These are phyloP conservation scores for Hemiscyllium ocellatum DNA, from an alignment of 2,113 vertebrate species.

Conservation along the genomic window DNA sequence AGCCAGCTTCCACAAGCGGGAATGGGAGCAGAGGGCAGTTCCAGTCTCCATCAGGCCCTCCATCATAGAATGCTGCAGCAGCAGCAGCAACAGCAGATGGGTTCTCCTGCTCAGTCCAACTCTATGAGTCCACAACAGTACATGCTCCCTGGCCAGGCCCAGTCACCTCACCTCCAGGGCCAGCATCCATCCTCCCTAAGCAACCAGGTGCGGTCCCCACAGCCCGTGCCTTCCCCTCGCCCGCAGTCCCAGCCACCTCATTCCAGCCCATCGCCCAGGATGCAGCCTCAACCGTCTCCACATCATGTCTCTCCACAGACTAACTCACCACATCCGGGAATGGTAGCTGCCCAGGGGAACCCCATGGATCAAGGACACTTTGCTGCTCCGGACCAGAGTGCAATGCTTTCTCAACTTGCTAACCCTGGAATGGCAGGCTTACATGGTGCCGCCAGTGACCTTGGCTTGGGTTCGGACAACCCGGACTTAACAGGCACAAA, in stretches of 20 bases:
- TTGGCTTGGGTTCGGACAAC: conserved; percentile 72
- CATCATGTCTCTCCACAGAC: conserved; percentile 90
- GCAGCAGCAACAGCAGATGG: conserved; percentile 74
- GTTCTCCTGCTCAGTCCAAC: conserved; percentile 69
- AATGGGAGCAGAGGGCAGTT: conserved; percentile 55
- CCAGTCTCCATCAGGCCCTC: conserved; percentile 62
- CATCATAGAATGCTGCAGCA: conserved; percentile 75
- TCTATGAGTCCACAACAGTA: conserved; percentile 74
- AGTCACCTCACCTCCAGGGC: conserved; percentile 81
- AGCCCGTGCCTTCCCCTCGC: conserved; percentile 75
- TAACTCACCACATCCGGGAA: conserved; percentile 83
- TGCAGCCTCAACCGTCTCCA: conserved; percentile 74
- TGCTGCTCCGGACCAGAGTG: conserved; percentile 79
- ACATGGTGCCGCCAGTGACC: conserved; percentile 74
- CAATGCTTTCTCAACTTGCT: conserved; percentile 60
- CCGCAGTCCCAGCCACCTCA: conserved; percentile 80
- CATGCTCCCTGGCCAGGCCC: conserved; percentile 64
- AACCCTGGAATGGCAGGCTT: conserved; percentile 68
- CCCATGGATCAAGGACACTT: conserved; percentile 79
- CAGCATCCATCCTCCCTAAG: conserved; percentile 80
- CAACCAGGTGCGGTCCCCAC: conserved; percentile 91
- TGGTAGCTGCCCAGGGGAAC: conserved; percentile 75
- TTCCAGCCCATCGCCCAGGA: conserved; percentile 83
- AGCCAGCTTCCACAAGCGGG: conserved; percentile 59
- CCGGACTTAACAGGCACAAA: conserved; percentile 81